Base-by-base conservation (phyloP, 2,888 invertebrate species). In the Chrysolina haemoptera region DNA sequence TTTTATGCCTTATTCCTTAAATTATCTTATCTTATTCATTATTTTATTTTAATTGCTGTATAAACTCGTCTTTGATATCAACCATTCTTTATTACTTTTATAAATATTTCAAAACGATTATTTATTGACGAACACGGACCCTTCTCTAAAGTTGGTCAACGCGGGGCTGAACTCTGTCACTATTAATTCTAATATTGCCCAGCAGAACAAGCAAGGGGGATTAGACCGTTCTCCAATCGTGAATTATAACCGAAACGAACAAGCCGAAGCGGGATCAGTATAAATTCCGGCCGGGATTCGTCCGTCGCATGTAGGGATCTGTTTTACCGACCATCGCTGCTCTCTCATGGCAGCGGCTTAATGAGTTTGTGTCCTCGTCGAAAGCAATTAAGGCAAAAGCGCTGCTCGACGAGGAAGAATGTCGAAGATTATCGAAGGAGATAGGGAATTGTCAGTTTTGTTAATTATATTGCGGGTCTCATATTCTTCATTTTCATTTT, bases 321-420 rank as follows among this genome's bases (percentile, higher is more conserved):
- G 80, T 80, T 83, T 82, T 81, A 82, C 81, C 82, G 82, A 78
- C 81, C 82, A 83, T 82, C 80, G 82, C 75, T 74, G 79, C 75
- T 79, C 82, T 79, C 82, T 82, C 48, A 80, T 79, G 80, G 80
- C 83, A 76, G 81, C 82, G 83, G 84, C 84, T 84, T 84, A 84
- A 81, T 78, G 81, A 82, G 81, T 82, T 82, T 79, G 82, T 82
- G 80, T 80, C 80, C 82, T 79, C 81, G 79, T 81, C 79, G 80
- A 74, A 76, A 80, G 84, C 84, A 85, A 85, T 85, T 85, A 85
- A 84, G 84, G 80, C 16, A 59, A 53, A 59, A 55, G 20, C 55
- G 5, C 18, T 14, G 55, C 55, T 55, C 18, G 14, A 65, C 50
- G 8, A 3, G 27, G 35, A 35, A 35, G 35, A 0, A 35, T 35